These are phyloP conservation scores for Monochamus alternatus DNA, from an alignment of 2,888 invertebrate species.

Conservation along the genomic window DNA sequence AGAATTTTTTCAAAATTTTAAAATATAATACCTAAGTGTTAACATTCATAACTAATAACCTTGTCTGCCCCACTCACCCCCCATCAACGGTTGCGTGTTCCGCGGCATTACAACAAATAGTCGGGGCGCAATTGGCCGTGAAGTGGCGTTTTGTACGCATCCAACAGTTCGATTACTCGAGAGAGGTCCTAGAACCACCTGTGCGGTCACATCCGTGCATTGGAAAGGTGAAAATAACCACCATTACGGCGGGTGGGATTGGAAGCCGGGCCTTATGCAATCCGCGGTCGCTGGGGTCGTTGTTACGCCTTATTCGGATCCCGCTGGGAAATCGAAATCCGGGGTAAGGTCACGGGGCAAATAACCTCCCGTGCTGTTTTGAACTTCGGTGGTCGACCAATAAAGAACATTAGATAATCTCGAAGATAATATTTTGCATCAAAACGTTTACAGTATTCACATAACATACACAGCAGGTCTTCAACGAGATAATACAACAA, in stretches of 20 bases:
- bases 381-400: too few species aligned
- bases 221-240: conserved; percentile 9
- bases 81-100: conserved; percentile 5
- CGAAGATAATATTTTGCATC: too few species aligned
- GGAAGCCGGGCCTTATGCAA: conserved; percentile 10
- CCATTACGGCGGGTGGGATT: neutral
- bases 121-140: conserved; percentile 9
- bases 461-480: too few species aligned
- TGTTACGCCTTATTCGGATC: neutral
- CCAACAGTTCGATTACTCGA: neutral
- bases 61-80: neutral
- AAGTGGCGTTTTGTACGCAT: conserved; percentile 18
- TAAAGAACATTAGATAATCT: too few species aligned
- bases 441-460: too few species aligned
- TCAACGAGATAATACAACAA: too few species aligned
- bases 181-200: conserved; percentile 17
- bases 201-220: conserved; percentile 16
- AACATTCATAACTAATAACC: too few species aligned
- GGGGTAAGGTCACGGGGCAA: neutral
- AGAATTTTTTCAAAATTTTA: too few species aligned
- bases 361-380: too few species aligned
- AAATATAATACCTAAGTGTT: too few species aligned
- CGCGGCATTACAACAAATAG: conserved; percentile 14
- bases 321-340: neutral
- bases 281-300: neutral